Conservation (phyloP, 1,140 invertebrate species). For the Micrasema minimum region DNA sequence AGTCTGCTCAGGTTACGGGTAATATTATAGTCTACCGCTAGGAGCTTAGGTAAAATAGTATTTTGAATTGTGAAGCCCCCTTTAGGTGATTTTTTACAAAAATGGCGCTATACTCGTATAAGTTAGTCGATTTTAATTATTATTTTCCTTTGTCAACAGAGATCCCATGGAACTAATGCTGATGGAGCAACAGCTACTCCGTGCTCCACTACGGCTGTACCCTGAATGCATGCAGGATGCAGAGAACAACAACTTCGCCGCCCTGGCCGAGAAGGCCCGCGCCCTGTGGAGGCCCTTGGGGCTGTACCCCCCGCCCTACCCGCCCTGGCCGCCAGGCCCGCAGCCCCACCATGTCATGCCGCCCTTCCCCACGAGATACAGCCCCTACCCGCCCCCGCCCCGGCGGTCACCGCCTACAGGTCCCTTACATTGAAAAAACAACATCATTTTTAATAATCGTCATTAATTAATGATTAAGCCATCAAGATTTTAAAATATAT, state of each 20-base stretch:
- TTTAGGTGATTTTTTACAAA: no score
- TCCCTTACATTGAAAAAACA: slow-evolving; percentile 26
- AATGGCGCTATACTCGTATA: no score
- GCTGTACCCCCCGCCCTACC: slow-evolving; percentile 59
- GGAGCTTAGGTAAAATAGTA: no score
- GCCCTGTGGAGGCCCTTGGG: slow-evolving; percentile 59
- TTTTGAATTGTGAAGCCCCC: no score
- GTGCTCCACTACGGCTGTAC: slow-evolving; percentile 63
- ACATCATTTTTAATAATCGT: no score
- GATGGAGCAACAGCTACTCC: slow-evolving; percentile 65
- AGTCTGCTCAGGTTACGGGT: no score
- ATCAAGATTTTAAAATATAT: no score
- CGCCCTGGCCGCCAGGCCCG: slow-evolving; percentile 61
- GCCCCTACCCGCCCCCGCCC: slow-evolving; percentile 62
- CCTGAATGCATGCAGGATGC: slow-evolving; percentile 55
- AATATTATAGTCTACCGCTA: no score
- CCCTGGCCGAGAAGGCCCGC: slow-evolving; percentile 60
- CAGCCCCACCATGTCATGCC: slow-evolving; percentile 55
- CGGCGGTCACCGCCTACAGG: slow-evolving; percentile 48
- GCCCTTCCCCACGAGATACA: slow-evolving; percentile 59
- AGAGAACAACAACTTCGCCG: slow-evolving; percentile 51
- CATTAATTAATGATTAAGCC: slow-evolving; percentile 4
- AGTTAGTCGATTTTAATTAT: no score
- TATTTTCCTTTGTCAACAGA: slow-evolving; percentile 59
- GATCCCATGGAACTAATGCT: slow-evolving; percentile 67